A percentile compares a stretch with the other conserved stretches of the same genome.
Evolutionary conservation across 2,113 vertebrate genomes (phyloP).

Genomic region (Corvus hawaiiensis): DNA sequence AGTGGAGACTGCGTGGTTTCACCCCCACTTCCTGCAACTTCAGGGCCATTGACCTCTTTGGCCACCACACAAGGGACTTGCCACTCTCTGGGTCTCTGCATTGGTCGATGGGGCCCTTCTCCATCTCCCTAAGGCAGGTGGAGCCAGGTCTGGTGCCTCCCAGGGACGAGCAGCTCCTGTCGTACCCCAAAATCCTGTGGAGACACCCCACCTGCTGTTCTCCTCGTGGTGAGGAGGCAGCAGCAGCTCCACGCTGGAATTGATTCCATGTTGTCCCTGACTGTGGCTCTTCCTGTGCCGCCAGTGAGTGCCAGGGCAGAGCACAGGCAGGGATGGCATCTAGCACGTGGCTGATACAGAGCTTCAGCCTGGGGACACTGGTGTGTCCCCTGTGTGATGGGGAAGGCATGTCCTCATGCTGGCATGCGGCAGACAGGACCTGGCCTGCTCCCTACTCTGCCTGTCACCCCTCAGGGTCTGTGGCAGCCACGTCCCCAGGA

Average conservation of each 20-base stretch:
- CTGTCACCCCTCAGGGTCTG: not conserved
- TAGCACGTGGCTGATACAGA: not conserved
- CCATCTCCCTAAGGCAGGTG: not conserved
- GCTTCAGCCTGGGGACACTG: not conserved
- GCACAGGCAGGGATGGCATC: not conserved
- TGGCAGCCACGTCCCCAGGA: not conserved
- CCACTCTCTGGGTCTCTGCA: not conserved
- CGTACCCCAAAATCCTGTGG: not conserved
- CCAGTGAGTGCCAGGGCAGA: not conserved
- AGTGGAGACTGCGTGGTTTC: not conserved
- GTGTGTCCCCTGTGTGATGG: not conserved
- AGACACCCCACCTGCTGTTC: not conserved
- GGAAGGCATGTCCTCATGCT: accelerated
- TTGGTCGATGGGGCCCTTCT: accelerated
- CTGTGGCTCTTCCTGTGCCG: not conserved
- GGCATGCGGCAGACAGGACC: not conserved
- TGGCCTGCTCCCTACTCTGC: not conserved
- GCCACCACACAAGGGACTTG: not conserved
- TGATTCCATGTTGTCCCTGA: not conserved
- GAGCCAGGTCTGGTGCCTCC: not conserved
- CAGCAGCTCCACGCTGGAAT: not conserved
- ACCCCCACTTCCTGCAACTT: not conserved
- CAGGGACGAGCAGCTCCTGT: accelerated
- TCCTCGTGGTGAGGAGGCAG: not conserved
- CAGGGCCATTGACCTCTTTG: not conserved